A percentile compares a stretch with the other conserved stretches of the same genome.
Evolutionary conservation across 2,888 invertebrate genomes (phyloP).

Genomic region (Trichopoda pennipes): DNA sequence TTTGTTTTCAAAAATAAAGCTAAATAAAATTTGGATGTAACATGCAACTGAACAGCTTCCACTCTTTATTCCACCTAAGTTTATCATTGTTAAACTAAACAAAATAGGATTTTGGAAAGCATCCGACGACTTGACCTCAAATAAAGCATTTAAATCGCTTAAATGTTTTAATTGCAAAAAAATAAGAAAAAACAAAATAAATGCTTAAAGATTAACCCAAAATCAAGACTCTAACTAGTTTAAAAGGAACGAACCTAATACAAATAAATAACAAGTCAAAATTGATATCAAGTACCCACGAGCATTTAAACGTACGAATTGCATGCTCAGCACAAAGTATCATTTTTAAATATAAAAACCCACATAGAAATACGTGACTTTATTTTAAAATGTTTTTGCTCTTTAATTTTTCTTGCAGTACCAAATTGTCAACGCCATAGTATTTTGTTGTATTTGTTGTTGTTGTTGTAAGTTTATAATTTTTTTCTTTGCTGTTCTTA

Average conservation of each 20-base stretch:
- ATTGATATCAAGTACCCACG: conserved; percentile 52
- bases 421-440: conserved; percentile 59
- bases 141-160: conserved; percentile 33
- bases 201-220: conserved; percentile 56
- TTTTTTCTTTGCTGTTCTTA: conserved; percentile 38
- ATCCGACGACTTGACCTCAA: conserved; percentile 45
- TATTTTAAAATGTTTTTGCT: conserved; percentile 52
- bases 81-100: not conserved
- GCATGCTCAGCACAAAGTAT: conserved; percentile 21
- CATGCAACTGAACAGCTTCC: too few relatives aligned
- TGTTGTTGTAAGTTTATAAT: conserved; percentile 12
- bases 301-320: conserved; percentile 41
- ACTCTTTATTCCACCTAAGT: too few relatives aligned
- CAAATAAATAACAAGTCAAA: conserved; percentile 31
- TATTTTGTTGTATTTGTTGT: not conserved
- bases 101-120: conserved; percentile 1
- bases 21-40: not conserved
- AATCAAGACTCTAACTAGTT: conserved; percentile 31
- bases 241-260: conserved; percentile 46
- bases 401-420: conserved; percentile 7
- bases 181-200: conserved; percentile 19
- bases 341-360: conserved; percentile 53
- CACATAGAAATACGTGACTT: conserved; percentile 62
- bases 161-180: conserved; percentile 25
- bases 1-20: not conserved